Percentiles rank a stretch among this genome's conserved stretches.
Conservation (phyloP, 2,888 invertebrate genomes). For the Nezara viridula region DNA sequence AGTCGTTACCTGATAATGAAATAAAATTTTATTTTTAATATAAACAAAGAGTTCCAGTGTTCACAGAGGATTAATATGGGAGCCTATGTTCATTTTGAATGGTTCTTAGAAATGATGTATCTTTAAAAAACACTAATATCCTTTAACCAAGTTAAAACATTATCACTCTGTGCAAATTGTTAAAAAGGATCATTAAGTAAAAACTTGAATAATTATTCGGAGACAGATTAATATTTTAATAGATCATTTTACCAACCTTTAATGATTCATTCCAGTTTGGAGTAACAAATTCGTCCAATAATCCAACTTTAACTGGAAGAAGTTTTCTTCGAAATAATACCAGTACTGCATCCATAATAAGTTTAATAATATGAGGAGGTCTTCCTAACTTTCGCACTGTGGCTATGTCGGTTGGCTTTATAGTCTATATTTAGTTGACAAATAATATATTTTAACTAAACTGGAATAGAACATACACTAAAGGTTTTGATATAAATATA, state of each 20-base stretch:
- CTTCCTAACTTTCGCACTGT: slow-evolving; percentile 91
- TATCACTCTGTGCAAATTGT: too few relatives aligned
- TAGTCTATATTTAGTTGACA: slow-evolving; percentile 74
- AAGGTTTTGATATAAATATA: slow-evolving; percentile 54
- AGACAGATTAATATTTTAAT: too few relatives aligned
- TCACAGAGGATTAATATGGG: not conserved
- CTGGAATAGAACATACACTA: not conserved
- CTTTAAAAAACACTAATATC: too few relatives aligned
- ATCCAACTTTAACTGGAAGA: slow-evolving; percentile 78
- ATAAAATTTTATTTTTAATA: too few relatives aligned
- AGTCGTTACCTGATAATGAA: not conserved
- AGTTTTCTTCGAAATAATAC: slow-evolving; percentile 84
- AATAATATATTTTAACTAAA: not conserved
- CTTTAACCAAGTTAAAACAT: too few relatives aligned
- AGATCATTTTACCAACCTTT: too few relatives aligned
- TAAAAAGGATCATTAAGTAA: too few relatives aligned
- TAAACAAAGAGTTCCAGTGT: not conserved
- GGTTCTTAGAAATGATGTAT: not conserved
- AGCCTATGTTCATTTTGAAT: not conserved
- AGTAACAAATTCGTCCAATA: slow-evolving; percentile 79
- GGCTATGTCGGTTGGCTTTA: slow-evolving; percentile 89
- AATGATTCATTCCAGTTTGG: slow-evolving; percentile 89
- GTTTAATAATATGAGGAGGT: slow-evolving; percentile 89
- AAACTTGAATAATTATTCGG: too few relatives aligned
- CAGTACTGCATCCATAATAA: slow-evolving; percentile 91